Evolutionary conservation across 2,888 invertebrate genomes (phyloP).

Genomic region (Mycalesis mineus): DNA sequence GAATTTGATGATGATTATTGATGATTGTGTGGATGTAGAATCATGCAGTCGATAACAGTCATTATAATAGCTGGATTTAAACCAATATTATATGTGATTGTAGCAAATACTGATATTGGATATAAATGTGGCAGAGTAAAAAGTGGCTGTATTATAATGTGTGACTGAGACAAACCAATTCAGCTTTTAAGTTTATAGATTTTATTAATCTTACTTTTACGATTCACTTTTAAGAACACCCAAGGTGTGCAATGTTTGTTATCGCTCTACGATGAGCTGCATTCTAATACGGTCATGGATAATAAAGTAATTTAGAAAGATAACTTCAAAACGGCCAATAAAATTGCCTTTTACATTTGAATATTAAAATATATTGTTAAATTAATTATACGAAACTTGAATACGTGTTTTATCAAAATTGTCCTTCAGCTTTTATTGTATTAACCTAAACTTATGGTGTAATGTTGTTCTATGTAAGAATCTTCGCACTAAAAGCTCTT

Average conservation of each 20-base stretch:
- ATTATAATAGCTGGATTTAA: constrained; percentile 55
- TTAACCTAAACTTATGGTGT: constrained; percentile 36
- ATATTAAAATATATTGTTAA: constrained; percentile 42
- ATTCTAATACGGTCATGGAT: constrained; percentile 11
- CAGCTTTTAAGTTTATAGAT: neutral
- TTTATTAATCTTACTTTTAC: neutral
- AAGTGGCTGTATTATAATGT: constrained; percentile 6
- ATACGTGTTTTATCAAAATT: constrained; percentile 32
- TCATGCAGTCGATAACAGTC: constrained; percentile 24
- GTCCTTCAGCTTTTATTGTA: constrained; percentile 28
- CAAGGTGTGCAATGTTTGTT: constrained; percentile 4
- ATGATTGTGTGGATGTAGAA: neutral
- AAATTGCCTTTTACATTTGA: constrained; percentile 58
- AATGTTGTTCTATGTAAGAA: constrained; percentile 39
- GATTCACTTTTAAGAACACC: neutral
- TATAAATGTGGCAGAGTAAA: neutral
- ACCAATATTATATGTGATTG: constrained; percentile 27
- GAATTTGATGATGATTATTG: too few relatives aligned
- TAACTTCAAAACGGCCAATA: constrained; percentile 48
- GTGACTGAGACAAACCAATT: neutral
- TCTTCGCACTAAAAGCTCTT: constrained; percentile 46
- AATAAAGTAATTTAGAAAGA: constrained; percentile 3
- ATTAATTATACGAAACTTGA: constrained; percentile 39
- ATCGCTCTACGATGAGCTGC: neutral
- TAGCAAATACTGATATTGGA: neutral